phyloP scores from a whole-genome alignment of 1,140 invertebrate species.

The Monomorium pharaonis region DNA sequence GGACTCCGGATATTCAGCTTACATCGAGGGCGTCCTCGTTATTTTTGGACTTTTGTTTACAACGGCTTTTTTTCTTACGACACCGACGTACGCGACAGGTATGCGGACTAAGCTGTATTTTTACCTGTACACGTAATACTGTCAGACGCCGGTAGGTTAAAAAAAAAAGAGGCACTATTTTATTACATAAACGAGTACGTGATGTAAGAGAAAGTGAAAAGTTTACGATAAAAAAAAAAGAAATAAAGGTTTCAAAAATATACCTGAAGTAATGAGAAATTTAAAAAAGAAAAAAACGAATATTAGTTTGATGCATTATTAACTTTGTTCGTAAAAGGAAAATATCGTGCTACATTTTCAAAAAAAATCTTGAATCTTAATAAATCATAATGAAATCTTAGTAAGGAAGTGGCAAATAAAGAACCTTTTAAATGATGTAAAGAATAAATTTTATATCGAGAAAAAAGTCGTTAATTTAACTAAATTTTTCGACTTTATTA shows the following conservation, averaged over 20 bases:
- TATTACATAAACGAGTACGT: constrained; percentile 6
- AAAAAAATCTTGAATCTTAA: not conserved
- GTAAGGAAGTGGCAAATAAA: not conserved
- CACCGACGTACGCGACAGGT: not conserved
- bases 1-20: constrained; percentile 51
- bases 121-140: constrained; percentile 8
- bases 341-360: not conserved
- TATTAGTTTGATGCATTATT: not conserved
- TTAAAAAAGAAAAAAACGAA: not conserved
- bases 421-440: too few relatives aligned
- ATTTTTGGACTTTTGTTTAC: constrained; percentile 61
- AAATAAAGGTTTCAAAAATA: not conserved
- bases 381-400: not conserved
- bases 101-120: constrained; percentile 14
- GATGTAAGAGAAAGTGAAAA: constrained; percentile 10
- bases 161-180: constrained; percentile 6
- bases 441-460: too few relatives aligned
- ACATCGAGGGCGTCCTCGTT: constrained; percentile 51
- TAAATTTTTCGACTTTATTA: too few relatives aligned
- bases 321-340: not conserved
- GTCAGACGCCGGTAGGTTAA: constrained; percentile 11
- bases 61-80: constrained; percentile 43
- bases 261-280: not conserved
- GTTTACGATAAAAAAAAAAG: not conserved
- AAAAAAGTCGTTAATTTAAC: too few relatives aligned